Evolutionary conservation across 2,113 vertebrate genomes (phyloP).

Genomic region (Burhinus bistriatus): DNA sequence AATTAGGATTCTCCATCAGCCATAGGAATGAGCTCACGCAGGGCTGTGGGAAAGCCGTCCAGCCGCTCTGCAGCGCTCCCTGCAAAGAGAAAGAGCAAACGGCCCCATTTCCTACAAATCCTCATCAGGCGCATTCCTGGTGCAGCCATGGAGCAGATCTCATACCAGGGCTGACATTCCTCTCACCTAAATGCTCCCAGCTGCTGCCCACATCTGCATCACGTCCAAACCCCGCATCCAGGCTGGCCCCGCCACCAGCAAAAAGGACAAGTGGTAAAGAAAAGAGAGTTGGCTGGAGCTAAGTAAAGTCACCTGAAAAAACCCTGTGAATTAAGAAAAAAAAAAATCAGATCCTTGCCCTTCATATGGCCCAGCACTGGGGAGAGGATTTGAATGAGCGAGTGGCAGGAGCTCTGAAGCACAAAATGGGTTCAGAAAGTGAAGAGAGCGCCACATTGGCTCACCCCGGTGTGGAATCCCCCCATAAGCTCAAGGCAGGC

Average conservation of each 20-base stretch:
- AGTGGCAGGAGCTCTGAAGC: not conserved
- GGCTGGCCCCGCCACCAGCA: not conserved
- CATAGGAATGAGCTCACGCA: not conserved
- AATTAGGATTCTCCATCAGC: not conserved
- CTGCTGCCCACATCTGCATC: not conserved
- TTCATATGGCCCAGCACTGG: not conserved
- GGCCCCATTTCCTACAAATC: not conserved
- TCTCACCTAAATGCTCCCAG: not conserved
- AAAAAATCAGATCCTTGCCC: not conserved
- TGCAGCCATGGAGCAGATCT: not conserved
- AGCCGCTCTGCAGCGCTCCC: not conserved
- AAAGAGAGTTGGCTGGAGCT: not conserved
- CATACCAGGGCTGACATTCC: not conserved
- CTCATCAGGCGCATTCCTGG: not conserved
- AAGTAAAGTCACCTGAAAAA: not conserved
- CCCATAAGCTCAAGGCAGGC: not conserved
- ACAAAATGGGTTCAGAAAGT: not conserved
- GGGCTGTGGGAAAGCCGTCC: not conserved
- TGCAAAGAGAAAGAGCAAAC: not conserved
- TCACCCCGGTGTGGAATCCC: not conserved
- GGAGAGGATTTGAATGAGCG: fast-evolving
- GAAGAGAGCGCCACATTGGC: not conserved
- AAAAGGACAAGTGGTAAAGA: not conserved
- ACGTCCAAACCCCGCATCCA: fast-evolving
- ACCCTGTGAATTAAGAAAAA: not conserved